Conservation (phyloP, 2,888 invertebrate genomes). For the Gastrophysa polygoni region DNA sequence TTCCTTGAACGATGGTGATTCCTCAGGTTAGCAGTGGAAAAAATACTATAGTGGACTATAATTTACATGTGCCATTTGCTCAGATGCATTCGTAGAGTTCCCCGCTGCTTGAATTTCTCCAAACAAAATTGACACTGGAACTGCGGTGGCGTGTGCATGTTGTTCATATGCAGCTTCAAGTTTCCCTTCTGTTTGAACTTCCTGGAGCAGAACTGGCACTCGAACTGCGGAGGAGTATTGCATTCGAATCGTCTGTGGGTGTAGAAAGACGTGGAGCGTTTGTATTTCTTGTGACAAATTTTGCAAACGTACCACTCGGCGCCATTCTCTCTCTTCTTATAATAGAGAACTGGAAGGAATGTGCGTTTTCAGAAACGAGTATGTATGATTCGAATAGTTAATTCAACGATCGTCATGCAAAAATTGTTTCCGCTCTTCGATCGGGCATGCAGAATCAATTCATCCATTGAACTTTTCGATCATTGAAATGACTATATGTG, state of each 20-base stretch:
- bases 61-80: not conserved
- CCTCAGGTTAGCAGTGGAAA: too few relatives aligned
- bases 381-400: too few relatives aligned
- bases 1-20: too few relatives aligned
- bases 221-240: conserved; percentile 72
- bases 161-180: conserved; percentile 73
- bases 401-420: too few relatives aligned
- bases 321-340: not conserved
- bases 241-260: conserved; percentile 36
- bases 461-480: too few relatives aligned
- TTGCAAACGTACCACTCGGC: not conserved
- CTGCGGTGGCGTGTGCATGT: not conserved
- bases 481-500: too few relatives aligned
- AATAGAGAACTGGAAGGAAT: not conserved
- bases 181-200: conserved; percentile 82
- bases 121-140: not conserved
- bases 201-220: conserved; percentile 65
- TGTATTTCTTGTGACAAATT: conserved; percentile 13
- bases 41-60: too few relatives aligned
- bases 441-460: too few relatives aligned
- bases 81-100: conserved; percentile 4
- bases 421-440: too few relatives aligned
- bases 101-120: not conserved
- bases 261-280: conserved; percentile 29
- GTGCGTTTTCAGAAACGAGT: not conserved